Evolutionary conservation across 2,797 vertebrate species (phyloP), one percentile per base, ranked within the genome.

Genomic region (Etheostoma perlongum): DNA sequence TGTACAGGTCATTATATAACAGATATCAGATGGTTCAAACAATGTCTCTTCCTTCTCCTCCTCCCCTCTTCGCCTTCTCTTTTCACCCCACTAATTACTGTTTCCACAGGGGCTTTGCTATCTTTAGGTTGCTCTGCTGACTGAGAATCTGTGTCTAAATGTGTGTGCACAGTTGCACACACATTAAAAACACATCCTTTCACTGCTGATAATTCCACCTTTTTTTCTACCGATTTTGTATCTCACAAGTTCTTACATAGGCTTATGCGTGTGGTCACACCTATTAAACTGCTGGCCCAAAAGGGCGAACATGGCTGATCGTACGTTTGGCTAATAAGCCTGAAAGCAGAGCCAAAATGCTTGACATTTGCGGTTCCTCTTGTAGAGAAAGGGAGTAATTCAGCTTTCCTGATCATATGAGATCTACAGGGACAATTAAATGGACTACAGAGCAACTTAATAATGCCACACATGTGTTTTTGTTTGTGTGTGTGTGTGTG

Each of bases 71-170:
- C 67, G 59, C 60, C 64, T 52, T 78, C 84, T 79, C 78, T 78
- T 88, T 90, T 89, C 89, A 91, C 91, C 91, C 91, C 88, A 90
- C 89, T 93, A 93, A 93, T 92, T 93, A 91, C 84, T 67, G 82
- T 89, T 92, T 93, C 91, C 89, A 93, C 87, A 83, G 85, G 84
- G 91, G 78, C 88, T 85, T 83, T 85, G 87, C 87, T 94, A 95
- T 94, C 92, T 94, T 93, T 93, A 92, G 92, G 81, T 85, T 63
- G 59, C 88, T 89, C 85, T 82, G 85, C 85, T 88, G 86, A 86
- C 86, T 82, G 88, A 84, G 77, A 84, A 71, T 76, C 79, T 77
- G 80, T 80, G 78, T 69, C 76, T 65, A 75, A 85, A 76, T 82
- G 73, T 78, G 69, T 70, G 72, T 72, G 75, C 60, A 55, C 66